phyloP scores from a whole-genome alignment of 2,797 vertebrate genomes.

The Sciurus carolinensis region DNA sequence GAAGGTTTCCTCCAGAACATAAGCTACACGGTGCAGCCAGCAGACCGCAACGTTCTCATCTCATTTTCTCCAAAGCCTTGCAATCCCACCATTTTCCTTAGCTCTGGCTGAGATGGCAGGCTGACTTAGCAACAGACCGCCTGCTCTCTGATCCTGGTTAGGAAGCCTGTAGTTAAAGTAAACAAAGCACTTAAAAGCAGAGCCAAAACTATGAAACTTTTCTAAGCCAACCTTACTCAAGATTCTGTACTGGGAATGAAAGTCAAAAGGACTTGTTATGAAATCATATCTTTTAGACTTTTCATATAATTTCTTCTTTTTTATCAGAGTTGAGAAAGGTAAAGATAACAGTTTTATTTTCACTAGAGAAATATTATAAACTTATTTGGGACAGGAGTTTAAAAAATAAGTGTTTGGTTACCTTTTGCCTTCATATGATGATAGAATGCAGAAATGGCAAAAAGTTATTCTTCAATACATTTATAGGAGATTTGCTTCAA shows the following conservation, averaged over 20 bases:
- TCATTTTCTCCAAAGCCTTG: not conserved
- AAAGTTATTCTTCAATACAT: not conserved
- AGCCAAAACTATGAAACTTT: constrained; percentile 65
- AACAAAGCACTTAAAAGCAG: constrained; percentile 29
- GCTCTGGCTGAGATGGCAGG: not conserved
- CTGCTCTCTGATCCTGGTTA: constrained; percentile 48
- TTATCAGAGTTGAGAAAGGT: constrained; percentile 59
- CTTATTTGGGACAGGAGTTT: constrained; percentile 24
- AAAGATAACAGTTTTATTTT: constrained; percentile 79
- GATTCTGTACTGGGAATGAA: constrained; percentile 6
- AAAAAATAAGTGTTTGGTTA: constrained; percentile 50
- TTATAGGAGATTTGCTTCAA: not conserved
- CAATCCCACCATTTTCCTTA: not conserved
- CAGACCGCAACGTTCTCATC: not conserved
- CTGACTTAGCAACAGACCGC: not conserved
- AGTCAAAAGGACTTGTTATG: constrained; percentile 57
- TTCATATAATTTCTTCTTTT: constrained; percentile 66
- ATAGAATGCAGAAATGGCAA: constrained; percentile 53
- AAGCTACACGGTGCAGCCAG: not conserved
- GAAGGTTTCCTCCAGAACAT: not conserved
- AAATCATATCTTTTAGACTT: constrained; percentile 60
- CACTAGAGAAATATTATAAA: constrained; percentile 45
- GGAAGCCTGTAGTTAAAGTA: constrained; percentile 67
- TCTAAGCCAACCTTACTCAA: constrained; percentile 65
- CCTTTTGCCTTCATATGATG: constrained; percentile 38